Conservation (phyloP, 2,888 invertebrate species). For the Nemapogon koenigi region DNA sequence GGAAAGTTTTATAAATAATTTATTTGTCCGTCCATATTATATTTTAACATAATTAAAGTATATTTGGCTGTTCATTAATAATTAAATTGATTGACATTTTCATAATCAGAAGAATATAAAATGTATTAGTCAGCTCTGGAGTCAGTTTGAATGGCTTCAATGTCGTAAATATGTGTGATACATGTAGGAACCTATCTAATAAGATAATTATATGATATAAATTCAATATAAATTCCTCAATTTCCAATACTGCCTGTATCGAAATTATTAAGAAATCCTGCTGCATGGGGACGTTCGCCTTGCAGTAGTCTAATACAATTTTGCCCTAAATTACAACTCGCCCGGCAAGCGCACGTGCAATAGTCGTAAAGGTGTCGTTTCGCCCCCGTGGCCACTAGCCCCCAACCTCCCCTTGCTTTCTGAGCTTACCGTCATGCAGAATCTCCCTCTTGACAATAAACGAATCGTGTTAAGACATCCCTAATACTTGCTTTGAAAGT, state of each 20-base stretch:
- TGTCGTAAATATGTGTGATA: too few relatives aligned
- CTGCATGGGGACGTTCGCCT: slow-evolving; percentile 6
- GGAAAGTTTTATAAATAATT: too few relatives aligned
- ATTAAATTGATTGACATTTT: too few relatives aligned
- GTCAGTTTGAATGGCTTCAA: too few relatives aligned
- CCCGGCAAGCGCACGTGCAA: slow-evolving; percentile 29
- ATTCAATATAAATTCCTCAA: too few relatives aligned
- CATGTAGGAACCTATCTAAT: too few relatives aligned
- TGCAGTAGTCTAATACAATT: slow-evolving; percentile 24
- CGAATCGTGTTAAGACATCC: slow-evolving; percentile 2
- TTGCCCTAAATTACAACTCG: slow-evolving; percentile 38
- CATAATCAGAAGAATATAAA: too few relatives aligned
- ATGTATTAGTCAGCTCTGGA: too few relatives aligned
- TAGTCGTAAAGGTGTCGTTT: slow-evolving; percentile 38
- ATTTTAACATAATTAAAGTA: too few relatives aligned
- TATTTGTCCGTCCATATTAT: too few relatives aligned
- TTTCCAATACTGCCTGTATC: background rate
- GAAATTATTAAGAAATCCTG: slow-evolving; percentile 7
- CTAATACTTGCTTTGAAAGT: background rate
- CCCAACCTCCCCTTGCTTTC: slow-evolving; percentile 13
- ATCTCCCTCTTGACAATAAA: slow-evolving; percentile 4
- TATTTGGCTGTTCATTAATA: too few relatives aligned
- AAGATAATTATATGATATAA: too few relatives aligned
- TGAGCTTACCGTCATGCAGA: slow-evolving; percentile 4
- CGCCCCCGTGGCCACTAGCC: slow-evolving; percentile 15